Evolutionary conservation across 1,140 invertebrate species (phyloP).

Genomic region (Magallana gigas): DNA sequence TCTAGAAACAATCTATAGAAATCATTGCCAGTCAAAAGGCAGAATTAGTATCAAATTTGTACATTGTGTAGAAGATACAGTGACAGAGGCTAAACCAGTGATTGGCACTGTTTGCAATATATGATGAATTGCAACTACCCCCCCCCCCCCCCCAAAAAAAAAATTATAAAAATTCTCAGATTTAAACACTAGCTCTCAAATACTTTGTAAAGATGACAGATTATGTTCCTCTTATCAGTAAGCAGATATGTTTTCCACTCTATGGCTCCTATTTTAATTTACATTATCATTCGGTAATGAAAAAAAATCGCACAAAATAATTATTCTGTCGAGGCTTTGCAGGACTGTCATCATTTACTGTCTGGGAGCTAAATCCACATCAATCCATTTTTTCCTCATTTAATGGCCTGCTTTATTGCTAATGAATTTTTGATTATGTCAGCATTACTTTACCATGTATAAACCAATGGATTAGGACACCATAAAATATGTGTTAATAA

Average conservation of each 20-base stretch:
- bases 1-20: too few species aligned
- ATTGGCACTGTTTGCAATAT: too few species aligned
- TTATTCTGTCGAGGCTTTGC: neutral
- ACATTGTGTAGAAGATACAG: too few species aligned
- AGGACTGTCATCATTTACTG: neutral
- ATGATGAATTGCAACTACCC: too few species aligned
- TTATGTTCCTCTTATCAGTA: neutral
- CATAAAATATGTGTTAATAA: too few species aligned
- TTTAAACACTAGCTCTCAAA: neutral
- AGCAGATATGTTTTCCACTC: neutral
- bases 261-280: neutral
- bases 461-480: too few species aligned
- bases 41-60: too few species aligned
- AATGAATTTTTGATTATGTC: neutral
- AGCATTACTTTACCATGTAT: too few species aligned
- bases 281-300: neutral
- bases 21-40: too few species aligned
- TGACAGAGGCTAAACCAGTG: too few species aligned
- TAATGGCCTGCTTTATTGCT: neutral
- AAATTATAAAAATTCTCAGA: too few species aligned
- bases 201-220: neutral
- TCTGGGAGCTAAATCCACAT: conserved; percentile 3
- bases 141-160: neutral
- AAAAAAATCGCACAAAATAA: neutral
- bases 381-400: neutral